Base-by-base conservation (phyloP, 2,797 vertebrate species). In the Lophius americanus region DNA sequence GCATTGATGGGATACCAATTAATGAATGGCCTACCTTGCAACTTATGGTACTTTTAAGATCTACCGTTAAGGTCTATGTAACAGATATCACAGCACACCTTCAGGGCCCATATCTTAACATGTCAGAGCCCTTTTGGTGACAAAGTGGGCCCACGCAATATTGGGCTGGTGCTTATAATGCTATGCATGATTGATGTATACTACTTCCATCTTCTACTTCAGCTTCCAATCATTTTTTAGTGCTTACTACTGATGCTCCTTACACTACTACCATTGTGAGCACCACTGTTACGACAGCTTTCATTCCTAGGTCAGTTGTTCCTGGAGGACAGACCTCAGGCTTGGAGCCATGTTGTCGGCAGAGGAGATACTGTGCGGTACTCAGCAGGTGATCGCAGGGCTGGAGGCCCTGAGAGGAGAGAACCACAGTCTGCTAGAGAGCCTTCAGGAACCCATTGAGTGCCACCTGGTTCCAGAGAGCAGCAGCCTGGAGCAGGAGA, bases 311-410 rank as follows among this genome's bases (percentile, higher is more conserved):
- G 75, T 64, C 53, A 11, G 32, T 39, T 0, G 48, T 50, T 42
- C 42, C 47, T 33, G 69, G 33, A 55, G 54, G 48, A 66, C 64
- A 51, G 70, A 10, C 55, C 48, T 44, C 37, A 0, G 38, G 51
- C 3, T 9, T 4, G 76, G 33, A 67, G 76, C 60, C 79, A 95
- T 95, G 94, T 67, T 92, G 78, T 94, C 92, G 5, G 89, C 89
- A 3, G 94, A 95, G 63, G 94, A 95, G 81, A 91, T 94, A 42
- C 78, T 94, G 64, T 89, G 90, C 82, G 92, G 70, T 87, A 94
- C 93, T 0, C 89, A 88, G 88, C 93, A 95, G 90, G 93, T 95
- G 78, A 93, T 94, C 1, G 87, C 92, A 0, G 94, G 94, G 5
- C 85, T 95, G 76, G 94, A 95, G 85, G 92, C 93, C 0, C 86